Conservation (phyloP, 2,113 vertebrate genomes). For the Microtus montanus region DNA sequence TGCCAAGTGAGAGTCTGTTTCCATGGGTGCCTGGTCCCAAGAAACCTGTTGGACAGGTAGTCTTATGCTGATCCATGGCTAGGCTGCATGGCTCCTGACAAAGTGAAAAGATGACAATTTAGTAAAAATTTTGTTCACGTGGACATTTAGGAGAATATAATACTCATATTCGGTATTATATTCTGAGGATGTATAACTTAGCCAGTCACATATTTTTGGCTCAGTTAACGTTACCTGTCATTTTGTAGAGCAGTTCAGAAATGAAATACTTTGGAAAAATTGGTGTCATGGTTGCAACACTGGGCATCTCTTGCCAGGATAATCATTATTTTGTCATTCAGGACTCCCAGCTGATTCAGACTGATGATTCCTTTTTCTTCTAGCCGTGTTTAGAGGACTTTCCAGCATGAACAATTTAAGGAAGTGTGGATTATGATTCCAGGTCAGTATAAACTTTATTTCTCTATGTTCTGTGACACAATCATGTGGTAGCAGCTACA, state of each 20-base stretch:
- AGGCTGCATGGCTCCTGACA: no score
- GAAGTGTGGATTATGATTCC: background rate
- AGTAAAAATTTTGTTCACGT: no score
- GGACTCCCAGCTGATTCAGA: no score
- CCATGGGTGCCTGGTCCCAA: no score
- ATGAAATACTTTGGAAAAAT: background rate
- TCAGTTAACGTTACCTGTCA: background rate
- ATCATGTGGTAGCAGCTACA: background rate
- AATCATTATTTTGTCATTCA: background rate
- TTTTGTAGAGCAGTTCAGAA: background rate
- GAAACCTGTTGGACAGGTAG: no score
- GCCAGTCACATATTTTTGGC: background rate
- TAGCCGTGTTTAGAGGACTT: background rate
- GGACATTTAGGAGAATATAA: background rate
- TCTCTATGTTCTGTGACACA: background rate
- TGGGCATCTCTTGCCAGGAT: background rate
- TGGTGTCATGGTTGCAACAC: background rate
- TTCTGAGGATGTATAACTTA: background rate
- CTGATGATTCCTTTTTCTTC: background rate
- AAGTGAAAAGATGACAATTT: background rate
- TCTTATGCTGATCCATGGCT: no score
- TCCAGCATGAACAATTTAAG: background rate
- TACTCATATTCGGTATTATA: background rate
- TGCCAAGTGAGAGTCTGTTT: no score
- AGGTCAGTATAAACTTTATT: background rate